Conservation (phyloP, 2,113 vertebrate genomes). For the Probosciger aterrimus region DNA sequence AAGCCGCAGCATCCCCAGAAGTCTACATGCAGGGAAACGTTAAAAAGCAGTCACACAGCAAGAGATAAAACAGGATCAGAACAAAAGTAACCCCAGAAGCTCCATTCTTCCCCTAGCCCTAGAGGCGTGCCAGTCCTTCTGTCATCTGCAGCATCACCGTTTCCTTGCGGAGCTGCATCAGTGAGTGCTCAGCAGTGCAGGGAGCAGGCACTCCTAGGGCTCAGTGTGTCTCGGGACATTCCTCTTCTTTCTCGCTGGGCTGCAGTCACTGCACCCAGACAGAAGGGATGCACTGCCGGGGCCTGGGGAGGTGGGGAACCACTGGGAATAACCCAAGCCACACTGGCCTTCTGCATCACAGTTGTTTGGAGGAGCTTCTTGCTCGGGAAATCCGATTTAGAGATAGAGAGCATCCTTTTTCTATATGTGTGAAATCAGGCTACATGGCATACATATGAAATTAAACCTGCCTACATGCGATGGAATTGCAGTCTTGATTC, state of each 20-base stretch:
- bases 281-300: not conserved
- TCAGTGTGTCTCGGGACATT: not conserved
- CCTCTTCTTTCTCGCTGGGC: not conserved
- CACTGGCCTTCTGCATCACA: not conserved
- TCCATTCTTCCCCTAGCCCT: not conserved
- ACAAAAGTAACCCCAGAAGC: not conserved
- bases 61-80: not conserved
- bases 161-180: rapidly evolving
- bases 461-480: not conserved
- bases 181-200: not conserved
- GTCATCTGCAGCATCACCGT: not conserved
- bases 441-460: not conserved
- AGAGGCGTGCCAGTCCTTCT: not conserved
- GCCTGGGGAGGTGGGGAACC: not conserved
- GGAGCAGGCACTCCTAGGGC: not conserved
- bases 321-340: not conserved
- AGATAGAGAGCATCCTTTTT: not conserved
- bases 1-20: not conserved
- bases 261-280: not conserved
- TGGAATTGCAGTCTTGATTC: not conserved
- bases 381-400: not conserved
- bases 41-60: not conserved
- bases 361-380: not conserved
- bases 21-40: not conserved
- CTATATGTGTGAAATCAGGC: not conserved